phyloP scores from a whole-genome alignment of 2,797 vertebrate species.

The Rhinoraja longicauda region DNA sequence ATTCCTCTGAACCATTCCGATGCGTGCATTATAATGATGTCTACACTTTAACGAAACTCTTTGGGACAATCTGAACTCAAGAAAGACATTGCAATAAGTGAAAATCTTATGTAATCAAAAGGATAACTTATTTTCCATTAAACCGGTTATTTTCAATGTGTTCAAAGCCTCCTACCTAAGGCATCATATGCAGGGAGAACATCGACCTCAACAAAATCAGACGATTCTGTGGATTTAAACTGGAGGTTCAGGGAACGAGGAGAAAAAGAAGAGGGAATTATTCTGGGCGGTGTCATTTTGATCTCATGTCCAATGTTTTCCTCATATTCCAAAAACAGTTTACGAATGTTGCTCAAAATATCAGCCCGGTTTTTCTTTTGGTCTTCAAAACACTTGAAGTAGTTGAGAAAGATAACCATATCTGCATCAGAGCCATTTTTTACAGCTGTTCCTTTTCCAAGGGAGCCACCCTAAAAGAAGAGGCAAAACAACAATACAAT shows the following conservation, averaged over 20 bases:
- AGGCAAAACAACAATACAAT: background rate
- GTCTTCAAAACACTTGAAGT: conserved; percentile 7
- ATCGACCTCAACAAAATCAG: conserved; percentile 26
- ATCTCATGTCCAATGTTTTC: background rate
- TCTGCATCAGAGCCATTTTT: conserved; percentile 18
- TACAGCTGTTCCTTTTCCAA: conserved; percentile 33
- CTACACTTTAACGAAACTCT: too few species aligned
- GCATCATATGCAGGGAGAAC: conserved; percentile 23
- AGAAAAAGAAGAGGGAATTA: background rate
- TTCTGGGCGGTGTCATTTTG: conserved; percentile 1
- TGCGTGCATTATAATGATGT: too few species aligned
- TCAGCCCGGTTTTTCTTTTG: conserved; percentile 12
- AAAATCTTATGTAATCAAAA: too few species aligned
- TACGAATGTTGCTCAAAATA: background rate
- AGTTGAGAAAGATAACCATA: background rate
- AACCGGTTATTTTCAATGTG: background rate
- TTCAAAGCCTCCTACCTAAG: conserved; percentile 22
- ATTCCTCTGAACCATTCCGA: too few species aligned
- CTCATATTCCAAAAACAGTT: background rate
- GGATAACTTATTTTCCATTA: background rate
- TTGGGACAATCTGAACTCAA: too few species aligned
- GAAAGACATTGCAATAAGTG: too few species aligned
- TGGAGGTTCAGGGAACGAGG: background rate
- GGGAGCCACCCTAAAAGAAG: background rate
- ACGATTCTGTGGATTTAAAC: background rate